Percentiles rank a stretch among this genome's conserved stretches.
Evolutionary conservation across 2,797 vertebrate species (phyloP).

Genomic region (Gallinago stenura): DNA sequence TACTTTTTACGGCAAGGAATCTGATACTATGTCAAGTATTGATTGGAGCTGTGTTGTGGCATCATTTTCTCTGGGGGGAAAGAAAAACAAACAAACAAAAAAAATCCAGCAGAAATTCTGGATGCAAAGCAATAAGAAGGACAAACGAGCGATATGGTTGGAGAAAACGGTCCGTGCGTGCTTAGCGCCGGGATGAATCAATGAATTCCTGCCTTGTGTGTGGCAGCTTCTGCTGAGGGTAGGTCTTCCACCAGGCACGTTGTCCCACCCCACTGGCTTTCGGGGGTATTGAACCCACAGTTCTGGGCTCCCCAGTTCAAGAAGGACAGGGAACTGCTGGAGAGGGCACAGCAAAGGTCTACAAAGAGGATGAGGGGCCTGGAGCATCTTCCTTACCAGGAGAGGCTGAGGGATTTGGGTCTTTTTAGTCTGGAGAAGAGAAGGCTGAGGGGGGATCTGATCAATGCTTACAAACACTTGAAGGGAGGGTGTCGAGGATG

Average conservation of each 20-base stretch:
- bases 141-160: neutral
- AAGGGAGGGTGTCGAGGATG: too few relatives aligned
- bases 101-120: constrained; percentile 50
- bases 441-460: too few relatives aligned
- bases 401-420: too few relatives aligned
- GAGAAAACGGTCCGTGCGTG: neutral
- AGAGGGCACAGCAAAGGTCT: too few relatives aligned
- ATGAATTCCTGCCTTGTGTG: neutral
- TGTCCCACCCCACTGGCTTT: neutral
- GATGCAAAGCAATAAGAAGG: constrained; percentile 28
- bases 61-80: constrained; percentile 54
- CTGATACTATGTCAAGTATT: constrained; percentile 74
- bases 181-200: neutral
- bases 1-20: constrained; percentile 67
- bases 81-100: neutral
- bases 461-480: too few relatives aligned
- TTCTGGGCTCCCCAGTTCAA: too few relatives aligned
- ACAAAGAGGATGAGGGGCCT: too few relatives aligned
- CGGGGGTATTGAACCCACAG: neutral
- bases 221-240: neutral
- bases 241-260: neutral
- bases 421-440: too few relatives aligned
- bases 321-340: too few relatives aligned
- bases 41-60: constrained; percentile 66
- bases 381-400: too few relatives aligned